phyloP scores from a whole-genome alignment of 1,140 invertebrate species.

The Drosophila setifemur region DNA sequence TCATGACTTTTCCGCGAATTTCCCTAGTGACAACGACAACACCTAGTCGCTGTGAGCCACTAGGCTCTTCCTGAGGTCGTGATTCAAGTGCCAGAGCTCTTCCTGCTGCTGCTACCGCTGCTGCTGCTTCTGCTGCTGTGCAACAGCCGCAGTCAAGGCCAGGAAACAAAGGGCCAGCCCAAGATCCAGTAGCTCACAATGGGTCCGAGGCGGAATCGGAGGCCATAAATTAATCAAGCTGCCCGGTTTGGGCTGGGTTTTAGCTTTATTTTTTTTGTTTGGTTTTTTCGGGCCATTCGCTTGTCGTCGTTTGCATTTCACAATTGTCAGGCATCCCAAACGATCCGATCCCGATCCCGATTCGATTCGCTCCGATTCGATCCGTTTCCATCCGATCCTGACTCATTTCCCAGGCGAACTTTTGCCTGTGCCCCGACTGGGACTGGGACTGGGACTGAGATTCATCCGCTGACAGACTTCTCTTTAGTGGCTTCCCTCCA shows the following conservation, averaged over 20 bases:
- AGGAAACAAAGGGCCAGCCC: constrained; percentile 33
- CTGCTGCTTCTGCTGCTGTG: too few relatives aligned
- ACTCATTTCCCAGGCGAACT: constrained; percentile 47
- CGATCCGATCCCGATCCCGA: too few relatives aligned
- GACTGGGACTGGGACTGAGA: constrained; percentile 30
- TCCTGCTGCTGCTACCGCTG: constrained; percentile 3
- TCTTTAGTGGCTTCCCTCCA: neutral
- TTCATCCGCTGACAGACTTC: constrained; percentile 46
- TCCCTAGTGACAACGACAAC: constrained; percentile 42
- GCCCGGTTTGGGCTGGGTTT: constrained; percentile 28
- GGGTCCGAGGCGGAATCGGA: constrained; percentile 28
- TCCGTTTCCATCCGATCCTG: constrained; percentile 11
- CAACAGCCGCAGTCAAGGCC: constrained; percentile 70
- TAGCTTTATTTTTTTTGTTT: too few relatives aligned
- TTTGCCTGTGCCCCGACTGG: constrained; percentile 30
- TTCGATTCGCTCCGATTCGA: constrained; percentile 1
- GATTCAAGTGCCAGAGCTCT: constrained; percentile 55
- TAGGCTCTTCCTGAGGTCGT: constrained; percentile 33
- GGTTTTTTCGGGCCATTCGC: constrained; percentile 25
- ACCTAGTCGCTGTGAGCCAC: constrained; percentile 8
- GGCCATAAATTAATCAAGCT: constrained; percentile 77
- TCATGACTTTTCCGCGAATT: constrained; percentile 39
- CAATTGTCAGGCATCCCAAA: constrained; percentile 43
- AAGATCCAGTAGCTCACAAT: constrained; percentile 51
- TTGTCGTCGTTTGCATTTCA: constrained; percentile 54